Evolutionary conservation across 2,113 vertebrate species (phyloP).

Genomic region (Rhegmatorhina hoffmannsi): DNA sequence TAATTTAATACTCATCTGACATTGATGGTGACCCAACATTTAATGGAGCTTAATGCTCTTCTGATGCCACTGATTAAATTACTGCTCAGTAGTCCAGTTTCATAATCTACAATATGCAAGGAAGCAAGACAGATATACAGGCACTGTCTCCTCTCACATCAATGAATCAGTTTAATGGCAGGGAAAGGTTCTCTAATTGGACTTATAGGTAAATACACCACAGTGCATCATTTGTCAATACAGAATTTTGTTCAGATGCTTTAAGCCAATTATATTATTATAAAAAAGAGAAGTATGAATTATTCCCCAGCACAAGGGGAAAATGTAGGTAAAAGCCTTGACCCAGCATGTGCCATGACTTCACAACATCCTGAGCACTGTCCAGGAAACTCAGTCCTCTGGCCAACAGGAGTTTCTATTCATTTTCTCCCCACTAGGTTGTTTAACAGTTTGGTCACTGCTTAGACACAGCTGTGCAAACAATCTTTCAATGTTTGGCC

Average conservation of each 20-base stretch:
- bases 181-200: slow-evolving; percentile 34
- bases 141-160: slow-evolving; percentile 44
- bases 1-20: slow-evolving; percentile 71
- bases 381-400: slow-evolving; percentile 64
- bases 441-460: slow-evolving; percentile 60
- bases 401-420: slow-evolving; percentile 65
- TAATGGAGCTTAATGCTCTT: slow-evolving; percentile 71
- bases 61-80: slow-evolving; percentile 71
- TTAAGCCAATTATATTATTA: slow-evolving; percentile 28
- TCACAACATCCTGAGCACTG: slow-evolving; percentile 65
- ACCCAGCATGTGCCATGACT: slow-evolving; percentile 66
- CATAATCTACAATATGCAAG: slow-evolving; percentile 45
- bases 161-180: slow-evolving; percentile 32
- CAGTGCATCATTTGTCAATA: background rate
- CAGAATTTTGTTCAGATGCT: background rate
- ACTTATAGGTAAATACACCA: slow-evolving; percentile 42
- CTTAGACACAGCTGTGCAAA: slow-evolving; percentile 77
- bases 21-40: slow-evolving; percentile 57
- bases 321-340: slow-evolving; percentile 54
- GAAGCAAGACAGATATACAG: slow-evolving; percentile 45
- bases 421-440: slow-evolving; percentile 49
- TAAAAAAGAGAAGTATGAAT: background rate
- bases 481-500: slow-evolving; percentile 54
- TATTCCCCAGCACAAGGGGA: slow-evolving; percentile 20
- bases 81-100: slow-evolving; percentile 61